These are phyloP conservation scores for Muschampia plurimacula DNA, from an alignment of 2,888 invertebrate genomes.

Conservation along the genomic window DNA sequence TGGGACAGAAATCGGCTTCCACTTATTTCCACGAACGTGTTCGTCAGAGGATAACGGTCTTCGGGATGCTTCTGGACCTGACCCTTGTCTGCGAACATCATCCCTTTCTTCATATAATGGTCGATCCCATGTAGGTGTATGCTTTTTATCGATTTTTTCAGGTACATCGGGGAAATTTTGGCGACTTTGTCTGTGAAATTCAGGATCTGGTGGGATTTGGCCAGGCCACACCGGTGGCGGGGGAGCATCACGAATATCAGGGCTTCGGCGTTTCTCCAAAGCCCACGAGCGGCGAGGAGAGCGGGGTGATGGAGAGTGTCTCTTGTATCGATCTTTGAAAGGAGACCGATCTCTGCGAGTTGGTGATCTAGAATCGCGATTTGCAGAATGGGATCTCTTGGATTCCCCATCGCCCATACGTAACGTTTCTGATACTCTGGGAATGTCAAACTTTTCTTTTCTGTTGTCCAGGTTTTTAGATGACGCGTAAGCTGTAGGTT, in stretches of 20 bases:
- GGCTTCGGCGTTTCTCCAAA: slow-evolving; percentile 70
- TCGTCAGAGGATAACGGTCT: not conserved
- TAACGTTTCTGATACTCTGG: slow-evolving; percentile 46
- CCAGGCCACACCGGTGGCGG: slow-evolving; percentile 75
- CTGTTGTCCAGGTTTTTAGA: slow-evolving; percentile 50
- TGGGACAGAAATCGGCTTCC: slow-evolving; percentile 42
- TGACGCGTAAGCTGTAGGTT: slow-evolving; percentile 51
- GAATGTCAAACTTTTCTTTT: slow-evolving; percentile 54
- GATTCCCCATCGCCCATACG: slow-evolving; percentile 47
- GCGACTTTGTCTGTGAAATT: slow-evolving; percentile 43
- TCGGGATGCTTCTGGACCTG: not conserved
- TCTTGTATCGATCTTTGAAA: slow-evolving; percentile 62
- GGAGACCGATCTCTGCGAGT: slow-evolving; percentile 69
- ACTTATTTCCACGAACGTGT: slow-evolving; percentile 9
- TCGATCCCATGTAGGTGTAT: slow-evolving; percentile 49
- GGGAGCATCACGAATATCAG: slow-evolving; percentile 63
- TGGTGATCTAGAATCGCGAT: slow-evolving; percentile 66
- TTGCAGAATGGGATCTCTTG: slow-evolving; percentile 49
- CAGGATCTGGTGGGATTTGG: slow-evolving; percentile 51
- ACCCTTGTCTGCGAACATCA: slow-evolving; percentile 39
- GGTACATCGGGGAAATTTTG: slow-evolving; percentile 48
- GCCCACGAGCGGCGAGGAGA: slow-evolving; percentile 78
- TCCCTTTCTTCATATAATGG: slow-evolving; percentile 43
- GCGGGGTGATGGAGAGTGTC: slow-evolving; percentile 70
- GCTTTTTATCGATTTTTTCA: slow-evolving; percentile 44